These are phyloP conservation scores for Diorhabda elongata DNA, from an alignment of 1,140 invertebrate species.

Conservation along the genomic window DNA sequence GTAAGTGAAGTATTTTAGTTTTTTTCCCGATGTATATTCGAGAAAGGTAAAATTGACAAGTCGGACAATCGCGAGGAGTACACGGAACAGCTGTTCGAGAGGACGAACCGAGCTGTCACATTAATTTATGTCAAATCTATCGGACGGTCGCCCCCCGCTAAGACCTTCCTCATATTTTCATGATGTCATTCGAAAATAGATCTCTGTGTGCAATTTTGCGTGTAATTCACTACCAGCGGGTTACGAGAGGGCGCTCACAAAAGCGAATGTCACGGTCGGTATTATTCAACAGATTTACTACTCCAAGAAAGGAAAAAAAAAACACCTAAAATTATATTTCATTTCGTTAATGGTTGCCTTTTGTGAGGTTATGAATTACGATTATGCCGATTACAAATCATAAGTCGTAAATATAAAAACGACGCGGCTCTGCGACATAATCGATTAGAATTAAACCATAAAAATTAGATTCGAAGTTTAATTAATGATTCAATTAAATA, in stretches of 20 bases:
- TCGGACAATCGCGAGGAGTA: constrained; percentile 40
- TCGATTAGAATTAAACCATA: too few relatives aligned
- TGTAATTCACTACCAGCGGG: constrained; percentile 36
- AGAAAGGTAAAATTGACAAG: constrained; percentile 40
- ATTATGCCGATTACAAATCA: neutral
- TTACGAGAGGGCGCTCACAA: constrained; percentile 15
- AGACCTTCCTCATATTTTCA: constrained; percentile 18
- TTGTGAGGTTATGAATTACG: constrained; percentile 17
- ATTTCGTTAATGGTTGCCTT: constrained; percentile 22
- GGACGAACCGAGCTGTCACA: constrained; percentile 30
- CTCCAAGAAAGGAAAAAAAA: constrained; percentile 21
- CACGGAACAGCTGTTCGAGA: constrained; percentile 27
- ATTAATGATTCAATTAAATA: too few relatives aligned
- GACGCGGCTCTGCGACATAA: neutral
- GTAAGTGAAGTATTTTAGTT: neutral
- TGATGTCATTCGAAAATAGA: constrained; percentile 31
- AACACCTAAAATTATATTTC: constrained; percentile 29
- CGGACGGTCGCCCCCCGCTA: constrained; percentile 5
- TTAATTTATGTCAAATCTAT: constrained; percentile 24
- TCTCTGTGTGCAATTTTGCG: constrained; percentile 36
- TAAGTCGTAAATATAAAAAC: neutral
- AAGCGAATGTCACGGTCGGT: constrained; percentile 8
- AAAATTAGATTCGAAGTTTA: too few relatives aligned
- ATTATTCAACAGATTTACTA: constrained; percentile 29
- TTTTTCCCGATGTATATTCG: constrained; percentile 15